Base-by-base conservation (phyloP, 2,888 invertebrate genomes). In the Diplolepis rosae region DNA sequence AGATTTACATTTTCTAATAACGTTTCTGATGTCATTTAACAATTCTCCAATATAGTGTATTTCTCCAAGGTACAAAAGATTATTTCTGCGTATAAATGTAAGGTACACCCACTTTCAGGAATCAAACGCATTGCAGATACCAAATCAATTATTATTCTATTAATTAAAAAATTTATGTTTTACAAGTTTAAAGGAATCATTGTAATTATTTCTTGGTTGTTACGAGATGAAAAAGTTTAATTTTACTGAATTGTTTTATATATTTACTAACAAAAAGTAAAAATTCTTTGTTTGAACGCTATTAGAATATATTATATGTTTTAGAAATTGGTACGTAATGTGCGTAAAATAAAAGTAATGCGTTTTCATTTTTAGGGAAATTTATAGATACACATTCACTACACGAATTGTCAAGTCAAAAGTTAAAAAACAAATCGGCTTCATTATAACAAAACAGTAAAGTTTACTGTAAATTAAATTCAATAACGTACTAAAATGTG, bases 1-100 rank as follows among this genome's bases (percentile, higher is more conserved):
- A 61, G 61, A 61, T 61, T 61, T 39, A 61, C 39, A 61, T 61
- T 61, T 61, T 61, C 61, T 42, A 39, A 61, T 61, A 42, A 61
- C 27, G 61, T 61, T 61, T 61, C 61, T 61, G 27, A 61, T 61
- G 27, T 39, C 61, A 39, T 39, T 61, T 27, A 61, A 61, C 35
- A 24, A 6, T 24, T 39, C n/a, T 39, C 39, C 61, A 24, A 27
- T 42, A 42, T 35, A n/a, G 7, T 27, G 61, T 61, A 61, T 61
- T 61, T 22, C 39, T 61, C 61, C 61, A 61, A 61, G 61, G 61
- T 61, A 61, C 61, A 42, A 61, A 61, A 24, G 35, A 61, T 61
- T 61, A 61, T 61, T 22, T 61, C 61, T 15, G n/a, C 61, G 22
- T 61, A 24, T 61, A 61, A 42, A 27, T 52, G 18, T 30, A 61